phyloP scores from a whole-genome alignment of 2,797 vertebrate genomes.

The Brachymystax lenok region DNA sequence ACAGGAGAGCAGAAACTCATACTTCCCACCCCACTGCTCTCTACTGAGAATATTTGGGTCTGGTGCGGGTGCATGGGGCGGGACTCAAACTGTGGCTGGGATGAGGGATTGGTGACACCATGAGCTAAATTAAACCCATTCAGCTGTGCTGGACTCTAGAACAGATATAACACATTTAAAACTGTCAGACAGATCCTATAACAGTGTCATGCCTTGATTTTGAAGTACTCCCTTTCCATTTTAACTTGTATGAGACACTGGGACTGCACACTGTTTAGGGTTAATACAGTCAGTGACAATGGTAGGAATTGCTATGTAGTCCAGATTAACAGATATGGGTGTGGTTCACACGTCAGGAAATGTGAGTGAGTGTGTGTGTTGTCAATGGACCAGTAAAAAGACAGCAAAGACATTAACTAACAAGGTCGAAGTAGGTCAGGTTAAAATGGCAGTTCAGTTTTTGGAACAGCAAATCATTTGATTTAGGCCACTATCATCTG shows the following conservation, averaged over 20 bases:
- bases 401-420: neutral
- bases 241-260: neutral
- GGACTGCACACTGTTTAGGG: neutral
- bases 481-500: neutral
- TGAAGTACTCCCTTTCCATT: neutral
- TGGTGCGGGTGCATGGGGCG: conserved; percentile 14
- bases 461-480: neutral
- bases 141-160: conserved; percentile 56
- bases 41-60: conserved; percentile 29
- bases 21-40: conserved; percentile 79
- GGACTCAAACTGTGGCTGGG: conserved; percentile 41
- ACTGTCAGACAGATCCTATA: neutral
- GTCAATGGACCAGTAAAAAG: neutral
- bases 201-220: neutral
- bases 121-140: conserved; percentile 51
- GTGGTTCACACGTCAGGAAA: conserved; percentile 4
- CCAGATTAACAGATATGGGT: neutral
- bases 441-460: neutral
- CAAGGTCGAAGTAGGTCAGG: conserved; percentile 49
- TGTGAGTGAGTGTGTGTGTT: conserved; percentile 30
- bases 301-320: neutral
- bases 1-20: conserved; percentile 84
- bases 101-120: conserved; percentile 45
- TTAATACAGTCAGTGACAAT: neutral
- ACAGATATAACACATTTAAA: neutral